Evolutionary conservation across 2,888 invertebrate genomes (phyloP), one percentile per base, ranked within the genome.

Genomic region (Acanthococcus lagerstroemiae): DNA sequence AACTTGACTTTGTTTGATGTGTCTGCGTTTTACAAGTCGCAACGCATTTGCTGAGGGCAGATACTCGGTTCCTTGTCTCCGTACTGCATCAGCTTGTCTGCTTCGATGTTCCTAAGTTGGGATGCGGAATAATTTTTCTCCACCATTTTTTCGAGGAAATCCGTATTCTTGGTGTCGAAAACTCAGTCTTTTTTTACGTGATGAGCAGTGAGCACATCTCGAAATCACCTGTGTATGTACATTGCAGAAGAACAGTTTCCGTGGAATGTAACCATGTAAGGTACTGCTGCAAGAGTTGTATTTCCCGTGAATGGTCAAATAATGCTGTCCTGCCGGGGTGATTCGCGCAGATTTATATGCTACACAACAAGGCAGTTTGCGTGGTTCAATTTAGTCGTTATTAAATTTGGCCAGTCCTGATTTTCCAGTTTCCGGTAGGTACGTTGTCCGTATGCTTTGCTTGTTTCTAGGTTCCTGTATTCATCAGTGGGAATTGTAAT

Each of bases 21-120:
- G 19, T n/a, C 54, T 27, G 19, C 24, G 56, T 44, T 67, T 67
- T n/a, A 67, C 52, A 5, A 55, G 60, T 27, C 69, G 44, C 15
- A 67, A 30, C 9, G 63, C 67, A 26, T 60, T 63, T 17, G 46
- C 9, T 9, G 24, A 48, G 26, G 68, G 67, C 0, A 69, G 17
- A 55, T 26, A 25, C 54, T 25, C 19, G 68, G 67, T 52, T 69
- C 67, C 2, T 19, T n/a, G 24, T 69, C 68, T 48, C 68, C 60
- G 17, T 65, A 65, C 12, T 67, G 12, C 66, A 67, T 68, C 26
- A 45, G 15, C 48, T 54, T 37, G 3, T 44, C 52, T 12, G 68
- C 69, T 21, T 60, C 45, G 6, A 48, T 54, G 55, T 58, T 63
- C 5, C 66, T 37, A 9, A 67, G 21, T 17, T 25, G 22, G 7